Percentiles rank a stretch among this genome's conserved stretches.
Conservation (phyloP, 1,140 invertebrate genomes). For the Radopholus similis region DNA sequence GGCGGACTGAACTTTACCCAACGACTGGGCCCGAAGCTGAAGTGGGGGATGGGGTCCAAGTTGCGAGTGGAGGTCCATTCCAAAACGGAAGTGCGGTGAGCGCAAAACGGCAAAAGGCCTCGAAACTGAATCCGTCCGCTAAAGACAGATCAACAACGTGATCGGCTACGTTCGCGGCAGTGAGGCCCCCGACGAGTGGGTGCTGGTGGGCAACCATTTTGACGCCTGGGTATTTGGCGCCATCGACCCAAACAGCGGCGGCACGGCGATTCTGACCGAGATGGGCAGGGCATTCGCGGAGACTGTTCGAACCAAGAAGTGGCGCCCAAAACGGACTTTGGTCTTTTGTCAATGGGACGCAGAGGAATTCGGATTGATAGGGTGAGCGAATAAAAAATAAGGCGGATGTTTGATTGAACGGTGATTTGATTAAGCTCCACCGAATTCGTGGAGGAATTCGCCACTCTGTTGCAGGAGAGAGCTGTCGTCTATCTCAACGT, state of each 20-base stretch:
- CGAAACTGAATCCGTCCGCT: slow-evolving; percentile 12
- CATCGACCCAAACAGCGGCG: slow-evolving; percentile 59
- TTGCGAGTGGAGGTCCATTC: slow-evolving; percentile 46
- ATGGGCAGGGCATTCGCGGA: slow-evolving; percentile 62
- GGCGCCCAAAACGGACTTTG: slow-evolving; percentile 63
- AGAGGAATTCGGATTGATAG: slow-evolving; percentile 61
- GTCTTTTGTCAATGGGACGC: slow-evolving; percentile 65
- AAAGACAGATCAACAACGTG: slow-evolving; percentile 53
- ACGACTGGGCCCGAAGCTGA: slow-evolving; percentile 42
- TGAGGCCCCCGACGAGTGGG: slow-evolving; percentile 63
- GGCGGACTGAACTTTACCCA: slow-evolving; percentile 59
- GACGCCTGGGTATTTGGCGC: slow-evolving; percentile 66
- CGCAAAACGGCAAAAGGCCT: neutral
- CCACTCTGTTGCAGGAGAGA: slow-evolving; percentile 37
- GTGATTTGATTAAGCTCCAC: slow-evolving; percentile 63
- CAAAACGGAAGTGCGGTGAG: slow-evolving; percentile 33
- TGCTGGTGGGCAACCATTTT: slow-evolving; percentile 67
- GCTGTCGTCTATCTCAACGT: slow-evolving; percentile 57
- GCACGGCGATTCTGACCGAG: slow-evolving; percentile 65
- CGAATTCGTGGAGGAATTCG: slow-evolving; percentile 56
- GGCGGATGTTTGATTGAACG: neutral
- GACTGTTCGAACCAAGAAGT: slow-evolving; percentile 49
- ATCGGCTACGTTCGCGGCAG: slow-evolving; percentile 54
- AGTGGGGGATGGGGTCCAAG: neutral
- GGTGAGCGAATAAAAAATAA: slow-evolving; percentile 6